These are phyloP conservation scores for Orestias chungarensis DNA, from an alignment of 2,797 vertebrate species.

Conservation along the genomic window DNA sequence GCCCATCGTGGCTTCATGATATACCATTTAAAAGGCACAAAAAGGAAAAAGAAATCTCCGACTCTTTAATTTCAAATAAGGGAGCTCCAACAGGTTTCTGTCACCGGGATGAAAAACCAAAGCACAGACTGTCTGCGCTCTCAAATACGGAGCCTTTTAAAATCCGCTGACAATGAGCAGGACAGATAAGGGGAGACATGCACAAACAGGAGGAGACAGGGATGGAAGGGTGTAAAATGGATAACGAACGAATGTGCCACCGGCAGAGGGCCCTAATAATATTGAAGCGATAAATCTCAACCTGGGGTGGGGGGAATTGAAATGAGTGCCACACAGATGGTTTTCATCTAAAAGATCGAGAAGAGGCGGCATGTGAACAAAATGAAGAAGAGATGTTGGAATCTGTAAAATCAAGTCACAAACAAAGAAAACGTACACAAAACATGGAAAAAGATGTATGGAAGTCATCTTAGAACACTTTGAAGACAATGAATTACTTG, in stretches of 20 bases:
- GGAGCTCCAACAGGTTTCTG: slow-evolving; percentile 70
- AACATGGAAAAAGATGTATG: slow-evolving; percentile 8
- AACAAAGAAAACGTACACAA: slow-evolving; percentile 10
- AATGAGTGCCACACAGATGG: slow-evolving; percentile 61
- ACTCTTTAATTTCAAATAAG: slow-evolving; percentile 63
- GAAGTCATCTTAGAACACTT: background rate
- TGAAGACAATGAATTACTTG: background rate
- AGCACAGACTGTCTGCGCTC: slow-evolving; percentile 62
- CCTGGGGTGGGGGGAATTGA: slow-evolving; percentile 73
- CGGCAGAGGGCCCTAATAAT: slow-evolving; percentile 75
- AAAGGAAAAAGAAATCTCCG: slow-evolving; percentile 21
- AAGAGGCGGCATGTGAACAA: slow-evolving; percentile 33
- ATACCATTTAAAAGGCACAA: slow-evolving; percentile 34
- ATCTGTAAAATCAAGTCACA: slow-evolving; percentile 30
- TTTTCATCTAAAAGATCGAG: slow-evolving; percentile 54
- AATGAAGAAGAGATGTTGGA: slow-evolving; percentile 30
- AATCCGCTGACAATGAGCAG: slow-evolving; percentile 70
- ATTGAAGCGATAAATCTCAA: slow-evolving; percentile 72
- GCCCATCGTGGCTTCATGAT: slow-evolving; percentile 21
- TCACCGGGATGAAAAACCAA: slow-evolving; percentile 70
- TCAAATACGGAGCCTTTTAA: slow-evolving; percentile 70
- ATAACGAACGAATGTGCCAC: slow-evolving; percentile 68
- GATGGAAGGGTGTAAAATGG: slow-evolving; percentile 70
- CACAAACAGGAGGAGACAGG: slow-evolving; percentile 45
- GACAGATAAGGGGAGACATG: slow-evolving; percentile 59